phyloP scores from a whole-genome alignment of 2,113 vertebrate genomes.

The Gopherus flavomarginatus region DNA sequence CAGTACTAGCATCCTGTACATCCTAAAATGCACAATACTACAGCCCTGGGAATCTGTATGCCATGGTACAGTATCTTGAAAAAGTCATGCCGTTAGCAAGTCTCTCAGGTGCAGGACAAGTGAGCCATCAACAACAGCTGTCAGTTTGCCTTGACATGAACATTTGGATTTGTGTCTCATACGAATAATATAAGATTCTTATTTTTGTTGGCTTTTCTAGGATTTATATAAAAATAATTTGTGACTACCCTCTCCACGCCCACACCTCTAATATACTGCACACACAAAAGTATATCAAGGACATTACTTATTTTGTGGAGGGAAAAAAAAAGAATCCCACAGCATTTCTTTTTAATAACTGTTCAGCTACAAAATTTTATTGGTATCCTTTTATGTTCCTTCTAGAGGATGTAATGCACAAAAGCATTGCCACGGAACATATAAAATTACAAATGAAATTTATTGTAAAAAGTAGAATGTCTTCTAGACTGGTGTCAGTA shows the following conservation, averaged over 20 bases:
- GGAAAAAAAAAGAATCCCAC: constrained; percentile 80
- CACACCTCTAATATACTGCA: neutral
- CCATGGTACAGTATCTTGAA: neutral
- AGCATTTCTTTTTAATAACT: constrained; percentile 94
- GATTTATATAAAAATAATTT: constrained; percentile 25
- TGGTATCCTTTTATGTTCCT: constrained; percentile 93
- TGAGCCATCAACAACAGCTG: neutral
- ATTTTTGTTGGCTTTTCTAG: neutral
- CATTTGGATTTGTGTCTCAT: neutral
- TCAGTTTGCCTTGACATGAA: neutral
- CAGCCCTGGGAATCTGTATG: neutral
- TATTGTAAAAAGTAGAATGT: constrained; percentile 90
- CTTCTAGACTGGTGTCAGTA: constrained; percentile 86
- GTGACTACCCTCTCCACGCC: neutral
- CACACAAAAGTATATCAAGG: constrained; percentile 59
- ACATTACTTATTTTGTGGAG: constrained; percentile 73
- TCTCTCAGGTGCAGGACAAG: neutral
- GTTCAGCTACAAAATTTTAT: constrained; percentile 98
- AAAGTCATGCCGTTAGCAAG: neutral
- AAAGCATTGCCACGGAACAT: constrained; percentile 96
- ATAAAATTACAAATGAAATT: constrained; percentile 98
- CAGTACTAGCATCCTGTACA: neutral
- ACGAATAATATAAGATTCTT: neutral
- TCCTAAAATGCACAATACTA: neutral
- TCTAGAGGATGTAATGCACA: constrained; percentile 92